Evolutionary conservation across 2,113 vertebrate species (phyloP).

Genomic region (Xiphophorus couchianus): DNA sequence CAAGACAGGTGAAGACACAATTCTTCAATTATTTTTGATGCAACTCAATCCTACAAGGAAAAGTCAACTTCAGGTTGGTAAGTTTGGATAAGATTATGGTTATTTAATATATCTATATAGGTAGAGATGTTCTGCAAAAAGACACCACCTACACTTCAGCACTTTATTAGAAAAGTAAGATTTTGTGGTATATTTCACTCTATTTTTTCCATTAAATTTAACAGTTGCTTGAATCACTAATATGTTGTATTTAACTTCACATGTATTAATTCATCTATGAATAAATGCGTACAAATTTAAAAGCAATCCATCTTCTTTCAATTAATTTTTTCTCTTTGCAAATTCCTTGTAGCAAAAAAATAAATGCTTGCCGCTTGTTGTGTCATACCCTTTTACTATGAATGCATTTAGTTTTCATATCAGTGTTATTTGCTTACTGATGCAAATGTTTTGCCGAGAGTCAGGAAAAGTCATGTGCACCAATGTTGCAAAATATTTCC

Average conservation of each 20-base stretch:
- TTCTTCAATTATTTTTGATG: not conserved
- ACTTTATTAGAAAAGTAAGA: not conserved
- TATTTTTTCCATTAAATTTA: not conserved
- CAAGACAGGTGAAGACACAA: constrained; percentile 10
- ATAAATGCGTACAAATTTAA: not conserved
- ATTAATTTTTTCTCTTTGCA: not conserved
- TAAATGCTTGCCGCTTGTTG: not conserved
- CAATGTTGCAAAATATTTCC: constrained; percentile 6
- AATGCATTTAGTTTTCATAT: constrained; percentile 24
- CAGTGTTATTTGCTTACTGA: constrained; percentile 36
- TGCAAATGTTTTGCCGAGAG: constrained; percentile 27
- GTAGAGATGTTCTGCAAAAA: too few species aligned
- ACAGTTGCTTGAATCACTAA: not conserved
- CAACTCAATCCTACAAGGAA: not conserved
- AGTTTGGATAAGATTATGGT: too few species aligned
- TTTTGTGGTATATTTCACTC: not conserved
- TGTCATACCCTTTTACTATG: not conserved
- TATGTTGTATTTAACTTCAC: not conserved
- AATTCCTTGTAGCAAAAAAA: not conserved
- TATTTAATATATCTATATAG: too few species aligned
- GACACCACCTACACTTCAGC: too few species aligned
- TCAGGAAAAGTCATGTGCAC: not conserved
- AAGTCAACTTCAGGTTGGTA: not conserved
- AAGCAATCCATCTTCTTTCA: not conserved
- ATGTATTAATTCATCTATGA: not conserved